Evolutionary conservation across 2,888 invertebrate genomes (phyloP).

Genomic region (Penaeus monodon): DNA sequence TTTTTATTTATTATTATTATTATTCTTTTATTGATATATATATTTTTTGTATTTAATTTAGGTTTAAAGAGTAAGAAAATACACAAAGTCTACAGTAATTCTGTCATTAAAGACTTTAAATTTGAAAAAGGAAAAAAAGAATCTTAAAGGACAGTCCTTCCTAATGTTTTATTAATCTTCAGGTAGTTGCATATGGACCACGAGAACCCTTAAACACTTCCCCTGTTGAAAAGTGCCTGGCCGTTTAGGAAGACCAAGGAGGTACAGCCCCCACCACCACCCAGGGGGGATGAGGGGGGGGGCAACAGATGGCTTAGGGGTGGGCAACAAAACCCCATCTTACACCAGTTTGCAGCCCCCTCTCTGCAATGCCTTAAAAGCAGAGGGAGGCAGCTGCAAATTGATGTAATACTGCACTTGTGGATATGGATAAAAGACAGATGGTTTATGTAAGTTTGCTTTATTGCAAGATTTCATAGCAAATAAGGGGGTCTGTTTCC

Average conservation of each 20-base stretch:
- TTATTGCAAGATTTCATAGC: no score
- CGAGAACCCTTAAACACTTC: conserved; percentile 41
- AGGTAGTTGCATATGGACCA: conserved; percentile 63
- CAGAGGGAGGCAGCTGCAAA: conserved; percentile 58
- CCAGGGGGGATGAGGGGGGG: conserved; percentile 50
- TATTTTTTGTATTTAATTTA: no score
- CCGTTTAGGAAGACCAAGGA: conserved; percentile 47
- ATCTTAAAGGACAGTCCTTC: no score
- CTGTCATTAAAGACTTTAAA: no score
- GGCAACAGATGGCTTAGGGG: conserved; percentile 46
- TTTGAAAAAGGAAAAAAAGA: no score
- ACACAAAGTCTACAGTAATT: no score
- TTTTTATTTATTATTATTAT: no score
- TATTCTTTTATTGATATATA: no score
- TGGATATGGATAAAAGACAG: conserved; percentile 55
- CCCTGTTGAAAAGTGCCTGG: conserved; percentile 48
- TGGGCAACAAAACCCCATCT: conserved; percentile 38
- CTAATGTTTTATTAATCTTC: not conserved
- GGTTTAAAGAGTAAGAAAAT: no score
- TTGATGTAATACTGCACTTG: conserved; percentile 63
- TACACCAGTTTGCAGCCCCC: conserved; percentile 50
- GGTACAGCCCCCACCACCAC: conserved; percentile 38
- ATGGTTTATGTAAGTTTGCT: conserved; percentile 62
- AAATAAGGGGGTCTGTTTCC: no score
- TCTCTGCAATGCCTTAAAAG: conserved; percentile 51